Conservation (phyloP, 2,888 invertebrate genomes). For the Latrodectus elegans region DNA sequence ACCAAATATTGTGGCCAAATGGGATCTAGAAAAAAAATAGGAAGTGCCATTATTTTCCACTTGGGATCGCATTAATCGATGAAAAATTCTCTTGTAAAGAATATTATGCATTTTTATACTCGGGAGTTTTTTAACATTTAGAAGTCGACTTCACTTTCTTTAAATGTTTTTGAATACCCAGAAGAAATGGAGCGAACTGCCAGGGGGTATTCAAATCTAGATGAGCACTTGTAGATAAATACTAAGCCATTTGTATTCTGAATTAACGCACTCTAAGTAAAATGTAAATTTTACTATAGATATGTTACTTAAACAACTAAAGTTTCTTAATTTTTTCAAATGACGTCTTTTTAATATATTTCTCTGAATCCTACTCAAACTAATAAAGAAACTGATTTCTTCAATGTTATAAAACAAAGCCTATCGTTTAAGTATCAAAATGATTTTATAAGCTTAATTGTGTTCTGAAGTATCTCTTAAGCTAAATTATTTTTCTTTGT, state of each 20-base stretch:
- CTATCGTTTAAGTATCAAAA: no score
- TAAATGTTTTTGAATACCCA: conserved; percentile 33
- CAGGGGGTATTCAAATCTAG: background rate
- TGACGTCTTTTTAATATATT: no score
- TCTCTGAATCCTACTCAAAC: no score
- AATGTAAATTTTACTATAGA: no score
- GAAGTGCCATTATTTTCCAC: conserved; percentile 33
- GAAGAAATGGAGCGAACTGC: background rate
- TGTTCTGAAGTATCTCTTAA: no score
- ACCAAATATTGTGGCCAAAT: conserved; percentile 43
- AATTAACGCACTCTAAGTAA: no score
- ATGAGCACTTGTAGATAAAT: conserved; percentile 22
- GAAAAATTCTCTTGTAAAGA: conserved; percentile 14
- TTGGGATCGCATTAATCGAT: conserved; percentile 38
- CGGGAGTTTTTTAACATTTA: conserved; percentile 4
- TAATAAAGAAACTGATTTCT: no score
- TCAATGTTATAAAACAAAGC: no score
- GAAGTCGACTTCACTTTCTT: conserved; percentile 10
- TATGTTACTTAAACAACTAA: no score
- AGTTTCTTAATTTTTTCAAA: no score
- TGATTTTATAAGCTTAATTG: no score
- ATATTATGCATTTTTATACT: conserved; percentile 31
- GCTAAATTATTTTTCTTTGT: no score
- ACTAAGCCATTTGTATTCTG: background rate
- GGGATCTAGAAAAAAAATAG: conserved; percentile 11